Evolutionary conservation across 2,888 invertebrate species (phyloP).

Genomic region (Anarsia innoxiella): DNA sequence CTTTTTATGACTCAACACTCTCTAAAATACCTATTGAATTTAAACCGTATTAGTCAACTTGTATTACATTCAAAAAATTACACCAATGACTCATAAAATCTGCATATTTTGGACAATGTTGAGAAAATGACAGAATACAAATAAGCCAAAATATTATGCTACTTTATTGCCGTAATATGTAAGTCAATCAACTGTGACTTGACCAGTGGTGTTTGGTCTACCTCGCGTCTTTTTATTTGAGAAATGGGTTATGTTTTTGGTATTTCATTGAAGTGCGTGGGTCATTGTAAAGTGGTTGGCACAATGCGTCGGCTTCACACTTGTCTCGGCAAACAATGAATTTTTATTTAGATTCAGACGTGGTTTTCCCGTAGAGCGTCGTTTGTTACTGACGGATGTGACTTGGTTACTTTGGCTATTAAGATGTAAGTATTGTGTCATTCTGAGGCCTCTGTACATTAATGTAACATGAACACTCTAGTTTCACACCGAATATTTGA

Average conservation of each 20-base stretch:
- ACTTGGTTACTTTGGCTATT: slow-evolving; percentile 3
- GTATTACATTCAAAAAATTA: no score
- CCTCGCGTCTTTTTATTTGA: not conserved
- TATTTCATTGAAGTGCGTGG: not conserved
- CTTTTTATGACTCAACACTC: slow-evolving; percentile 22
- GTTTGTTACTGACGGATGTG: slow-evolving; percentile 25
- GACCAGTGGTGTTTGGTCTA: not conserved
- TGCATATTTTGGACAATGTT: no score
- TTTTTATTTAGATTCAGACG: slow-evolving; percentile 25
- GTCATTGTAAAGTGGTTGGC: not conserved
- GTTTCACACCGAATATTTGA: no score
- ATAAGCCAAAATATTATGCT: no score
- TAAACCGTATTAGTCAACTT: slow-evolving; percentile 18
- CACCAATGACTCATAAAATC: no score
- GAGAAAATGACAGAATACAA: no score
- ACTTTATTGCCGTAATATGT: slow-evolving; percentile 5
- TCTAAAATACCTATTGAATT: slow-evolving; percentile 17
- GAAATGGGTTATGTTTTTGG: not conserved
- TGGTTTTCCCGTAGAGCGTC: slow-evolving; percentile 33
- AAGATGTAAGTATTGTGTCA: no score
- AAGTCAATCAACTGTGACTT: slow-evolving; percentile 5
- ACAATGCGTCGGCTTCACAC: slow-evolving; percentile 17
- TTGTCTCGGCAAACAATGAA: slow-evolving; percentile 22
- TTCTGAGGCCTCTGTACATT: no score
- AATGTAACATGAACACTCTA: no score